Base-by-base conservation (phyloP, 2,888 invertebrate genomes). In the Amphipoea oculea region DNA sequence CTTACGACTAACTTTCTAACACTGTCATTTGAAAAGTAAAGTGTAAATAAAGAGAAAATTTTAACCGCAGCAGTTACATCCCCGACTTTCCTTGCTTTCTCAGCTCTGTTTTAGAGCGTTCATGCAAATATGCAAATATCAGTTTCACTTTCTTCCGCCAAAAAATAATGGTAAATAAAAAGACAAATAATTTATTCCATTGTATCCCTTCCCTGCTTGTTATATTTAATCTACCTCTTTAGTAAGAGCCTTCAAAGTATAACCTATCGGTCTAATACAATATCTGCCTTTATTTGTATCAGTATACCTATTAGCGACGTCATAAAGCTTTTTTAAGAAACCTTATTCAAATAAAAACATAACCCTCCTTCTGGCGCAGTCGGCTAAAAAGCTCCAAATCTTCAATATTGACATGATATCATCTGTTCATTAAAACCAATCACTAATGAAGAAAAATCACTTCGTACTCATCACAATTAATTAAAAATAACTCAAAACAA, bases 11-110 rank as follows among this genome's bases (percentile, higher is more conserved):
- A 82, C 83, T 84, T 84, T 84, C 86, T 73, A 71, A 36, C 42
- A 65, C 40, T 79, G 57, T 73, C 36, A 82, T 67, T 76, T 84
- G 51, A 51, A 82, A 60, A 82, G 76, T 57, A 42, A 73, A 69
- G 65, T 76, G 68, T 71, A 79, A 83, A 79, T 48, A 82, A 66
- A 80, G 86, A 84, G 84, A 90, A 89, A 86, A 86, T 79, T 36
- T 36, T 71, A 76, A 84, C 80, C 84, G 65, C 79, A 79, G 54
- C 71, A 20, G 63, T 62, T 63, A 73, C 45, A 72, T 81, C 69
- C 54, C 51, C 11, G 23, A 12, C 66, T 79, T 77, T 77, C 62
- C 65, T 73, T 42, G 54, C 77, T 87, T 88, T 86, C 76, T 68
- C 57, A 69, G 45, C 14, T 70, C 51, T 57, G 69, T 82, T 69